Percentiles rank a stretch among this genome's conserved stretches.
phyloP scores from a whole-genome alignment of 2,888 invertebrate species.

The Stenchaetothrips biformis region DNA sequence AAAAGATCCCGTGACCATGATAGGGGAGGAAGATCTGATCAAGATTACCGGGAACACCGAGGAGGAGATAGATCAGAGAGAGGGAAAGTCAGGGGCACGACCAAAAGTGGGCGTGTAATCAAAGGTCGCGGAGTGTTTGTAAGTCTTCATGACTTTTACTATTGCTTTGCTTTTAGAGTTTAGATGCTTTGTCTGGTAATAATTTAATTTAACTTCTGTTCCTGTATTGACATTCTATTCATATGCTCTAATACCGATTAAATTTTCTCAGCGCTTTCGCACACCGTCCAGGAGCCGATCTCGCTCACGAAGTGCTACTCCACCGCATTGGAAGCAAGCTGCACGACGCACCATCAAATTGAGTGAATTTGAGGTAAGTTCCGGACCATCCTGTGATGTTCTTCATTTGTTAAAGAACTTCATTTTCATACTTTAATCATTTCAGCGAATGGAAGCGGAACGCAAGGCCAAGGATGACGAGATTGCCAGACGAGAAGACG shows the following conservation, averaged over 20 bases:
- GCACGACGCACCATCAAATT: conserved; percentile 78
- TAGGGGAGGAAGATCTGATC: conserved; percentile 36
- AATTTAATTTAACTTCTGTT: background rate
- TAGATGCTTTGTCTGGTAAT: background rate
- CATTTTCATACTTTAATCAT: conserved; percentile 32
- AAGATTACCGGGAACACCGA: conserved; percentile 37
- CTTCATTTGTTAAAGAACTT: background rate
- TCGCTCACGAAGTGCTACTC: conserved; percentile 82
- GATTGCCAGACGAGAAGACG: conserved; percentile 51
- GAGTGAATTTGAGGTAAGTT: conserved; percentile 66
- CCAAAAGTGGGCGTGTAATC: conserved; percentile 72
- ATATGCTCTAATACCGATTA: conserved; percentile 6
- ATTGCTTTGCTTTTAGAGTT: background rate
- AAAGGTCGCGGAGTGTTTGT: conserved; percentile 91
- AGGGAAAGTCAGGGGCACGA: conserved; percentile 46
- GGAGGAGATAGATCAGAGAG: conserved; percentile 36
- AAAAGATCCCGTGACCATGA: conserved; percentile 39
- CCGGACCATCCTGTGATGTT: conserved; percentile 21
- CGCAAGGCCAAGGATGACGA: conserved; percentile 57
- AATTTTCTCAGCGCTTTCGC: conserved; percentile 64
- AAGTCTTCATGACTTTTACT: conserved; percentile 48
- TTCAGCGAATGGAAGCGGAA: conserved; percentile 61
- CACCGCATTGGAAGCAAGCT: conserved; percentile 91
- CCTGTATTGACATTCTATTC: background rate
- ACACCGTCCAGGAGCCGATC: conserved; percentile 72